Evolutionary conservation across 2,797 vertebrate genomes (phyloP), one percentile per base, ranked within the genome.

Genomic region (Neostethus bicornis): DNA sequence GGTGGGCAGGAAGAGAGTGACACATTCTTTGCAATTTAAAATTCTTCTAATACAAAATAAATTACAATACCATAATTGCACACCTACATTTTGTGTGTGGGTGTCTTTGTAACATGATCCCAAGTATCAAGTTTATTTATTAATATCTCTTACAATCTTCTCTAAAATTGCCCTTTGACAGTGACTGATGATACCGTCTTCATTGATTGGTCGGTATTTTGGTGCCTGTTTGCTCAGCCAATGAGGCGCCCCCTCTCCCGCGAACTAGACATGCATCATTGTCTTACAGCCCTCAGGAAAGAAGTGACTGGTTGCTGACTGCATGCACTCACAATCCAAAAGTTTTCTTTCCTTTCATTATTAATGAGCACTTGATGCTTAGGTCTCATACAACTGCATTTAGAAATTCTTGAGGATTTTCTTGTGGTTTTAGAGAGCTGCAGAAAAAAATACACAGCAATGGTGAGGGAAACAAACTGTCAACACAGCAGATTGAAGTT

Each of bases 321-420:
- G 92, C 91, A 90, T 87, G 89, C 86, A 74, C 89, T 87, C 93
- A 93, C 91, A 93, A 94, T 93, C 92, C 91, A 73, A 91, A 91
- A 89, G 87, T 29, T 39, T 62, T 42, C 54, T 66, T 28, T 54
- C 20, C 12, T 71, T 73, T 91, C n/a, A n/a, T 92, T 93, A 95
- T 92, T 95, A 95, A 95, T 93, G 92, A 95, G 91, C 89, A 90
- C 90, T 94, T 94, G 92, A 92, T 95, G 93, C 95, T 93, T 96
- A 93, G 91, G 91, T 90, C 89, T 92, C 92, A 94, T 93, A 92
- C 94, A 95, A 86, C 92, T 91, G 93, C 92, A 85, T 93, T 94
- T 94, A 93, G 93, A 90, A 90, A 92, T 94, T 95, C 92, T 93
- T 92, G 93, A 92, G 91, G 91, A 94, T 90, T 85, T n/a, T 56